Evolutionary conservation across 2,888 invertebrate genomes (phyloP).

Genomic region (Lamproptera curius): DNA sequence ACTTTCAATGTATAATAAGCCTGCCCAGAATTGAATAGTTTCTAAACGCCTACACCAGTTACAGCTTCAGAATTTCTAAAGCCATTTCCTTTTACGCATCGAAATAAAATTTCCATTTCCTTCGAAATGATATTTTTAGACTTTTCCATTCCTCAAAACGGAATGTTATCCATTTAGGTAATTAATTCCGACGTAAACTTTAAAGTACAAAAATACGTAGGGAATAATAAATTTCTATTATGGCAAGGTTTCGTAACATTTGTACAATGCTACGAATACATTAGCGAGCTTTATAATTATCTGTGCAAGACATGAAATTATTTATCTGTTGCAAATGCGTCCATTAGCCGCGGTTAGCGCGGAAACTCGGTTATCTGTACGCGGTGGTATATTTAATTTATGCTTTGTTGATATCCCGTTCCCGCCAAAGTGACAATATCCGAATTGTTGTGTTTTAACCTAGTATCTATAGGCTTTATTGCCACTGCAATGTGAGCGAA

Average conservation of each 20-base stretch:
- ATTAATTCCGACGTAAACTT: neutral
- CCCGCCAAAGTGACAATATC: conserved; percentile 15
- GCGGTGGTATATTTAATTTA: conserved; percentile 18
- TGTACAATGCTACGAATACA: conserved; percentile 5
- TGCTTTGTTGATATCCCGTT: conserved; percentile 19
- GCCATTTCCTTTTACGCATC: too few relatives aligned
- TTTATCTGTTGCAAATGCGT: conserved; percentile 18
- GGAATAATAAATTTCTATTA: too few relatives aligned
- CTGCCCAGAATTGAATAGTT: too few relatives aligned
- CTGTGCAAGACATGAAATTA: conserved; percentile 15
- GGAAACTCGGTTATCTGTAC: conserved; percentile 19
- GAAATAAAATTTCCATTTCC: too few relatives aligned
- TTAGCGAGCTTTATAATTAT: conserved; percentile 15
- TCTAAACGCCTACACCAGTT: too few relatives aligned
- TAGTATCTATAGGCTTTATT: neutral
- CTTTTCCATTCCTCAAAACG: neutral
- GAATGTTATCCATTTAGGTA: neutral
- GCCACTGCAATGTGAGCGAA: neutral
- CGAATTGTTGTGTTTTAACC: conserved; percentile 2
- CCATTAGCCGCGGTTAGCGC: conserved; percentile 20
- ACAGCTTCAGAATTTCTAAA: too few relatives aligned
- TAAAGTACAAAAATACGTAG: neutral
- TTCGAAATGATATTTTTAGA: too few relatives aligned
- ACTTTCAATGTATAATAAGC: too few relatives aligned
- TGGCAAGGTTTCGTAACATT: too few relatives aligned